A percentile compares a stretch with the other conserved stretches of the same genome.
Evolutionary conservation across 2,888 invertebrate species (phyloP).

Genomic region (Polyommatus iphigenia): DNA sequence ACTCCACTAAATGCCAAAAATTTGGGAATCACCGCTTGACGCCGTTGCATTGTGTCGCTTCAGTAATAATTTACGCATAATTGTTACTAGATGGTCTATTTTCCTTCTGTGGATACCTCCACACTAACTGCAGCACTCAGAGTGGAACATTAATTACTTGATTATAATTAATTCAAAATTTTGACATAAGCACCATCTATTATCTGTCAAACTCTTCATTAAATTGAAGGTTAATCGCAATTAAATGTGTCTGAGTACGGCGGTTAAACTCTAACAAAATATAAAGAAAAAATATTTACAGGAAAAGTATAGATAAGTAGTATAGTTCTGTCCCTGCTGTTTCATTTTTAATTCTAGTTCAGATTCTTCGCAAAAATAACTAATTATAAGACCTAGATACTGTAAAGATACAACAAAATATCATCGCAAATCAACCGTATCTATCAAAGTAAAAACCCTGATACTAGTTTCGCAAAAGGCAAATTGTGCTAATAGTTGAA

Average conservation of each 20-base stretch:
- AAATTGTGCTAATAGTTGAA: background rate
- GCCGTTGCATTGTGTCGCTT: background rate
- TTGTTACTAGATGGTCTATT: background rate
- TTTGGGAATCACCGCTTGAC: background rate
- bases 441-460: background rate
- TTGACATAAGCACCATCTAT: no score
- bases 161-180: no score
- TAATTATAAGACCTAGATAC: background rate
- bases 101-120: background rate
- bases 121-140: no score
- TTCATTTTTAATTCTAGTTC: no score
- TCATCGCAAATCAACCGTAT: background rate
- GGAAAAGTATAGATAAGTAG: no score
- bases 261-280: background rate
- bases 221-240: no score
- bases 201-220: no score
- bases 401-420: background rate
- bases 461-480: constrained; percentile 6
- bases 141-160: no score
- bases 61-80: background rate
- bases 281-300: background rate
- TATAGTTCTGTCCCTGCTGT: no score
- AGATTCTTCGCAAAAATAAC: background rate
- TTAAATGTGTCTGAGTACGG: no score
- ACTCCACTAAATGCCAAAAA: background rate